Evolutionary conservation across 2,113 vertebrate species (phyloP).

Genomic region (Podarcis cretensis): DNA sequence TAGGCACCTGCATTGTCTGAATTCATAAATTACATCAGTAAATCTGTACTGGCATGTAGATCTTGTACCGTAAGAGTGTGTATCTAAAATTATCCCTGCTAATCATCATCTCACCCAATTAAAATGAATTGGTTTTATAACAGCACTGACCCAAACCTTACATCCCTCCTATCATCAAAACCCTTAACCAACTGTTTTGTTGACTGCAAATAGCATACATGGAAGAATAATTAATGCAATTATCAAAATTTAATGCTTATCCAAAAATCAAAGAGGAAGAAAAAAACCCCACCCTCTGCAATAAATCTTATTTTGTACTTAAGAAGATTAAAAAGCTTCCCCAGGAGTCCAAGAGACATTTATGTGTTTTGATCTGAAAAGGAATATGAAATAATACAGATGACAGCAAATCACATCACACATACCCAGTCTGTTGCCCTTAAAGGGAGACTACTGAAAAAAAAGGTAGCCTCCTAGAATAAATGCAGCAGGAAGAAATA

Average conservation of each 20-base stretch:
- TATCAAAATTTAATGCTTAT: conserved; percentile 24
- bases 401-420: conserved; percentile 24
- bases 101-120: neutral
- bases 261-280: neutral
- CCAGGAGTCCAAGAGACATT: conserved; percentile 62
- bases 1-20: neutral
- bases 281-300: neutral
- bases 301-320: conserved; percentile 23
- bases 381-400: conserved; percentile 40
- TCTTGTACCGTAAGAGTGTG: neutral
- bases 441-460: conserved; percentile 7
- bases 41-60: neutral
- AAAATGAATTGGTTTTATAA: neutral
- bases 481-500: neutral
- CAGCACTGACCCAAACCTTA: neutral
- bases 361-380: conserved; percentile 62
- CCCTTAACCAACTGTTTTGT: neutral
- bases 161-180: neutral
- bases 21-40: neutral
- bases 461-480: neutral
- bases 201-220: neutral
- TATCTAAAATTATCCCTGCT: neutral
- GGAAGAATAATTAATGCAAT: conserved; percentile 38
- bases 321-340: conserved; percentile 37
- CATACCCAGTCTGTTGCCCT: neutral